A percentile compares a stretch with the other conserved stretches of the same genome.
Evolutionary conservation across 2,797 vertebrate species (phyloP).

Genomic region (Gila robusta): DNA sequence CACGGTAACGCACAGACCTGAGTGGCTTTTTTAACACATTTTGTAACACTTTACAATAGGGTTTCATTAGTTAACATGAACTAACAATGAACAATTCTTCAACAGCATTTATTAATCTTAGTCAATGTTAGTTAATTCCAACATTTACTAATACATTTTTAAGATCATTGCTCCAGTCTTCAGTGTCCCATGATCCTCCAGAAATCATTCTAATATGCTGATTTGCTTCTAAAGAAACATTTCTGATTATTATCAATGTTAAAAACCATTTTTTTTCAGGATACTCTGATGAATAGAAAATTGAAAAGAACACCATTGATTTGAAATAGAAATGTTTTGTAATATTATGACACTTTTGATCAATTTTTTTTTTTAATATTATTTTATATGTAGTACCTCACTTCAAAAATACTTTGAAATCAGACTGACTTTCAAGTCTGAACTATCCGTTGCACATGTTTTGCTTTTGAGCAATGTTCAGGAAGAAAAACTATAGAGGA

Average conservation of each 20-base stretch:
- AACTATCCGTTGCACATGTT: background rate
- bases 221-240: background rate
- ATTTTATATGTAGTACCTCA: background rate
- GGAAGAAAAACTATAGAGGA: background rate
- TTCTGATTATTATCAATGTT: background rate
- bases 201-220: background rate
- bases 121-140: background rate
- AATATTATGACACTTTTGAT: background rate
- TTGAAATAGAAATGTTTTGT: background rate
- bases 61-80: background rate
- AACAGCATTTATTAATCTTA: background rate
- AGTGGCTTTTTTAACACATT: background rate
- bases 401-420: background rate
- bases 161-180: background rate
- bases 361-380: no score
- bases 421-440: background rate
- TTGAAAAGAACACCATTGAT: background rate
- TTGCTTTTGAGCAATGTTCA: background rate
- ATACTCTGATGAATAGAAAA: background rate
- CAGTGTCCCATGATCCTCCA: background rate
- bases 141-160: background rate
- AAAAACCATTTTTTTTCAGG: background rate
- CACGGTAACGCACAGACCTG: background rate
- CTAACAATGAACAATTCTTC: background rate
- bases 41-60: background rate